Percentiles rank a stretch among this genome's conserved stretches.
Conservation (phyloP, 2,888 invertebrate species). For the Aleiodes leptofemur region DNA sequence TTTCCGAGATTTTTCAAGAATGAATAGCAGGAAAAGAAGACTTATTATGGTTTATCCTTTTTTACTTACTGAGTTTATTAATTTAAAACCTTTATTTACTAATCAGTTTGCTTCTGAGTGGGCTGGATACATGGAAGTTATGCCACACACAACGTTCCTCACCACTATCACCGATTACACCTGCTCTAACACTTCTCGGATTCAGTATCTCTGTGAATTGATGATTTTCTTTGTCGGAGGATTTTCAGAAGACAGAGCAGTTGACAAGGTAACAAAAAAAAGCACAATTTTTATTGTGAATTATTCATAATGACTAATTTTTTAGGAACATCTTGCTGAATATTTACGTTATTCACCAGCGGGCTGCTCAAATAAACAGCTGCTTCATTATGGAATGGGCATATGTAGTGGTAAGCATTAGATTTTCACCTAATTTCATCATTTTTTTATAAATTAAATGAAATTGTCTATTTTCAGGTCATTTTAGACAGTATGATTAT, state of each 20-base stretch:
- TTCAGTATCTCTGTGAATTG: constrained; percentile 23
- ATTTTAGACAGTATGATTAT: constrained; percentile 68
- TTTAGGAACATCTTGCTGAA: constrained; percentile 26
- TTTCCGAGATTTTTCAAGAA: no score
- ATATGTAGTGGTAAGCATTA: neutral
- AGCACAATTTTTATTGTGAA: neutral
- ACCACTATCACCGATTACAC: constrained; percentile 3
- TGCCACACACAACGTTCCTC: constrained; percentile 19
- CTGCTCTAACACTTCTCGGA: neutral
- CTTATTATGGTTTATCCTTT: no score
- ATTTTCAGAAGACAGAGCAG: constrained; percentile 17
- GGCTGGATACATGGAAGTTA: constrained; percentile 37
- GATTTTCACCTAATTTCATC: no score
- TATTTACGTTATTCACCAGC: constrained; percentile 40
- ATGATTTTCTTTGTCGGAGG: constrained; percentile 25
- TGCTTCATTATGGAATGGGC: constrained; percentile 39
- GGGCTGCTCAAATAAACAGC: constrained; percentile 43
- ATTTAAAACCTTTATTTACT: neutral
- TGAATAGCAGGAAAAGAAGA: no score
- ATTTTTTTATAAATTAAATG: neutral
- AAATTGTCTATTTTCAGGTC: constrained; percentile 56
- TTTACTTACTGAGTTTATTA: neutral
- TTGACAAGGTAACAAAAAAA: constrained; percentile 27
- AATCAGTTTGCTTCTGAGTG: constrained; percentile 29
- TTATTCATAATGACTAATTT: neutral